phyloP scores from a whole-genome alignment of 2,797 vertebrate species.

The Mormyrops boulengeri region DNA sequence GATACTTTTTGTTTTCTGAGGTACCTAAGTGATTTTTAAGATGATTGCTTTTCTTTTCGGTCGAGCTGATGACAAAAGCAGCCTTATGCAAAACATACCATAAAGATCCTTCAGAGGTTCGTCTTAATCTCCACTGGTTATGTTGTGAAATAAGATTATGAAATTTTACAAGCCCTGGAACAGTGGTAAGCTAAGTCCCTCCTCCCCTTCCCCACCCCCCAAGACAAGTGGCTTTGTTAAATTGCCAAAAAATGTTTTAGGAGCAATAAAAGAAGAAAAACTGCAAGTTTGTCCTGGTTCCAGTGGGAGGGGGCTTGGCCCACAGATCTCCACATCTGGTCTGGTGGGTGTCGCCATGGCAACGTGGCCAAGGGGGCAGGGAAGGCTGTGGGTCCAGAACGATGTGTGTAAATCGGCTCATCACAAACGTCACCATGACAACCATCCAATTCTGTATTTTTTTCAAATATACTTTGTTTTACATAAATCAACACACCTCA shows the following conservation, averaged over 20 bases:
- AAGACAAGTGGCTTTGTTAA: background rate
- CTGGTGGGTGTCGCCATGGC: constrained; percentile 4
- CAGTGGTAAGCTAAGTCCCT: background rate
- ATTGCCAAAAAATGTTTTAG: background rate
- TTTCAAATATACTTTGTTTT: background rate
- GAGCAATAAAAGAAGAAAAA: background rate
- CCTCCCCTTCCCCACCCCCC: background rate
- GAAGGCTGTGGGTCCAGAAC: background rate
- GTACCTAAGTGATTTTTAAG: background rate
- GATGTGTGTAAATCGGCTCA: constrained; percentile 2
- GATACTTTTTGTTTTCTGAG: background rate
- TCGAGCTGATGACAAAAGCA: background rate
- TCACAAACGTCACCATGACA: background rate
- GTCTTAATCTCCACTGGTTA: background rate
- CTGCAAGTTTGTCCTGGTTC: background rate
- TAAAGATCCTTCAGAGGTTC: background rate
- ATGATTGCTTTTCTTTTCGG: background rate
- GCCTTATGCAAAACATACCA: background rate
- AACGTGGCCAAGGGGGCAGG: background rate
- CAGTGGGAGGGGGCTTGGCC: background rate
- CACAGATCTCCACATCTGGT: background rate
- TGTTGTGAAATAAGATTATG: background rate
- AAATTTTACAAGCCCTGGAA: background rate
- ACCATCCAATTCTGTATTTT: background rate
- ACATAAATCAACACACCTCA: background rate